A percentile compares a stretch with the other conserved stretches of the same genome.
Evolutionary conservation across 2,797 vertebrate species (phyloP).

Genomic region (Etheostoma nigrum): DNA sequence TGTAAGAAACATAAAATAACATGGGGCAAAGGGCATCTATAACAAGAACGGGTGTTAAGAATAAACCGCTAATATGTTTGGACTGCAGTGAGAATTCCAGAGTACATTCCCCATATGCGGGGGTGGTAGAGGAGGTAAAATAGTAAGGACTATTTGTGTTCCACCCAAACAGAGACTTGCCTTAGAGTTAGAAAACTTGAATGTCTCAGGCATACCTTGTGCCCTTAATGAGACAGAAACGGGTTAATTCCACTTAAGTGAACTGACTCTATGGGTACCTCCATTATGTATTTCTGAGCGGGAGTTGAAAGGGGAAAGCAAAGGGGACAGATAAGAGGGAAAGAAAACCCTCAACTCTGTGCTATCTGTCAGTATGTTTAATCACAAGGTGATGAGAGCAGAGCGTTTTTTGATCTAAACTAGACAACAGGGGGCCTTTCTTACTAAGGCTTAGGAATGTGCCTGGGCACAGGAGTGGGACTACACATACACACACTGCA

Average conservation of each 20-base stretch:
- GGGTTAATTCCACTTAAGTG: conserved; percentile 9
- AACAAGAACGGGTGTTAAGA: conserved; percentile 77
- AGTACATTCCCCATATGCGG: conserved; percentile 76
- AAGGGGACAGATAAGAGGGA: background rate
- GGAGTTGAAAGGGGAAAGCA: background rate
- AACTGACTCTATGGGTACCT: background rate
- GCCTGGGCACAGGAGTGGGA: conserved; percentile 10
- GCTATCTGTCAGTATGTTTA: conserved; percentile 64
- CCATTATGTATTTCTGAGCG: background rate
- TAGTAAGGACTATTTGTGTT: conserved; percentile 77
- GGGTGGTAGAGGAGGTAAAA: conserved; percentile 67
- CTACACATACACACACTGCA: conserved; percentile 49
- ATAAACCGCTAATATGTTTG: conserved; percentile 81
- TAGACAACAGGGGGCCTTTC: conserved; percentile 74
- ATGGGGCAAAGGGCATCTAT: conserved; percentile 67
- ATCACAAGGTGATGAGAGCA: conserved; percentile 75
- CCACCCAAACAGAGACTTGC: conserved; percentile 47
- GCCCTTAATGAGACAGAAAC: conserved; percentile 30
- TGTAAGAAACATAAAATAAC: conserved; percentile 71
- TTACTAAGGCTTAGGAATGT: conserved; percentile 64
- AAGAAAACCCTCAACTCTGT: conserved; percentile 21
- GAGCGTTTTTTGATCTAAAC: conserved; percentile 62
- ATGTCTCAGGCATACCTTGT: too few relatives aligned
- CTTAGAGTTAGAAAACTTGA: too few relatives aligned
- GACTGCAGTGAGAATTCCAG: conserved; percentile 77